Percentiles rank a stretch among this genome's conserved stretches.
phyloP scores from a whole-genome alignment of 2,888 invertebrate genomes.

The Steromphala cineraria region DNA sequence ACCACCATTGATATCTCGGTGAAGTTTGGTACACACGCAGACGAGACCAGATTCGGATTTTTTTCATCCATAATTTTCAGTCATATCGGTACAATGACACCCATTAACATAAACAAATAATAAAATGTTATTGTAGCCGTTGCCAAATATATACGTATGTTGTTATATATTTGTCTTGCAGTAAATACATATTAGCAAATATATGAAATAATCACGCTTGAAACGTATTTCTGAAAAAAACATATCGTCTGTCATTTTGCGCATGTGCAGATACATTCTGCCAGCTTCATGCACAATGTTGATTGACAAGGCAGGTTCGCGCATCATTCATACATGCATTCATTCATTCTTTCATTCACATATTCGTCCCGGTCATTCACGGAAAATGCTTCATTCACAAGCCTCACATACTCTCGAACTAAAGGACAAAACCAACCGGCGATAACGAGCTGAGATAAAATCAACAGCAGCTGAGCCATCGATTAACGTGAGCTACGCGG shows the following conservation, averaged over 20 bases:
- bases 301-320: not conserved
- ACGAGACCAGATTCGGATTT: too few relatives aligned
- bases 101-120: too few relatives aligned
- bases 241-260: not conserved
- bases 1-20: too few relatives aligned
- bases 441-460: not conserved
- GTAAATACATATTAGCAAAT: not conserved
- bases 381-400: not conserved
- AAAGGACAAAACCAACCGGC: too few relatives aligned
- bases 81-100: too few relatives aligned
- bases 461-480: not conserved
- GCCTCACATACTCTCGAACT: too few relatives aligned
- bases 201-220: too few relatives aligned
- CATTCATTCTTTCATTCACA: constrained; percentile 16
- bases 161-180: not conserved
- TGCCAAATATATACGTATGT: not conserved
- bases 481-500: not conserved
- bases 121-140: too few relatives aligned
- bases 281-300: not conserved
- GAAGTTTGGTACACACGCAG: too few relatives aligned
- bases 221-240: too few relatives aligned
- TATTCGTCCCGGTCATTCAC: constrained; percentile 2
- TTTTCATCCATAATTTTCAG: too few relatives aligned
- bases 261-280: not conserved
- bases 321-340: constrained; percentile 17